Evolutionary conservation across 2,113 vertebrate species (phyloP).

Genomic region (Struthidea cinerea): DNA sequence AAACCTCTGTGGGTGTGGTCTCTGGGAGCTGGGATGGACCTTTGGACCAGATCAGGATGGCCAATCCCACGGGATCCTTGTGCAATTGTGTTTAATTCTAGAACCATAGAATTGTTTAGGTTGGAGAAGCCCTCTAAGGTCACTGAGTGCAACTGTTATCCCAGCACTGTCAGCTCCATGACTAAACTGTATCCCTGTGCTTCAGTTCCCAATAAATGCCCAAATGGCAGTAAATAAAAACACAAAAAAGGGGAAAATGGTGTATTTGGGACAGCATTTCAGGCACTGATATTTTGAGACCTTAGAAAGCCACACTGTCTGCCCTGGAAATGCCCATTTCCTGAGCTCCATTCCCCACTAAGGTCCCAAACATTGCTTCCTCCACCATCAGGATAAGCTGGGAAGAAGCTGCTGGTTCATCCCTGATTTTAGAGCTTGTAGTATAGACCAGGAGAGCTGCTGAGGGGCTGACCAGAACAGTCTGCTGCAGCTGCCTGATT

Average conservation of each 20-base stretch:
- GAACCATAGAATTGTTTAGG: neutral
- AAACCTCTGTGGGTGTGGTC: neutral
- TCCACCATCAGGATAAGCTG: neutral
- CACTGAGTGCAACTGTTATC: neutral
- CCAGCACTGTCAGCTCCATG: neutral
- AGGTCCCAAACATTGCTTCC: rapidly evolving
- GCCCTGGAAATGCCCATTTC: neutral
- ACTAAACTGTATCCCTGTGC: neutral
- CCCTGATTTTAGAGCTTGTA: neutral
- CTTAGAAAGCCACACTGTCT: neutral
- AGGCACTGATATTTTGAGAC: neutral
- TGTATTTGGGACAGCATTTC: neutral
- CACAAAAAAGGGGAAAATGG: neutral
- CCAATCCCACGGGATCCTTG: rapidly evolving
- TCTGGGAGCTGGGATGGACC: neutral
- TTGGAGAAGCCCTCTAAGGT: neutral
- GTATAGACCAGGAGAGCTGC: neutral
- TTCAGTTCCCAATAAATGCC: neutral
- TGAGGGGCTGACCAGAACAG: neutral
- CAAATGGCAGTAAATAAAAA: neutral
- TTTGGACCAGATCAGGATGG: neutral
- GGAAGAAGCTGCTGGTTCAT: neutral
- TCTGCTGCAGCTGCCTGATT: neutral
- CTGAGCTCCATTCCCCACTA: neutral
- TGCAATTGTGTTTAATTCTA: neutral